These are phyloP conservation scores for Caenorhabditis tropicalis DNA, from an alignment of 1,140 invertebrate genomes.

Conservation along the genomic window DNA sequence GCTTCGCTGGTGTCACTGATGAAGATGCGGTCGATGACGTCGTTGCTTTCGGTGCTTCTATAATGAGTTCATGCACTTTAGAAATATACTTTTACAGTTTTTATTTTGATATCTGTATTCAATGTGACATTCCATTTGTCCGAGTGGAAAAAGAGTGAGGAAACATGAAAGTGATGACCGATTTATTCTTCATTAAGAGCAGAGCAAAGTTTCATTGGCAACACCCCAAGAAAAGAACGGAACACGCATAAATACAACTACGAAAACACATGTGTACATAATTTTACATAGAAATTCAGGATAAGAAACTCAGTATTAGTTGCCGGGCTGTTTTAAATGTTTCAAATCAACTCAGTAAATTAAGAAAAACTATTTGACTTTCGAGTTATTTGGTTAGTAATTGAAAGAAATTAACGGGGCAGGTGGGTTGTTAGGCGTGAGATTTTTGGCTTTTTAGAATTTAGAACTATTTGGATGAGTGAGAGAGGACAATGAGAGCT, in stretches of 20 bases:
- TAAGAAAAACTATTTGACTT: no score
- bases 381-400: not conserved
- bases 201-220: not conserved
- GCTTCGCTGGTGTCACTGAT: not conserved
- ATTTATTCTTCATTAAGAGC: not conserved
- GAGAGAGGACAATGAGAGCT: no score
- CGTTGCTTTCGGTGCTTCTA: not conserved
- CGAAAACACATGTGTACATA: not conserved
- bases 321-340: no score
- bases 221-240: not conserved
- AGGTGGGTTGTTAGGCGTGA: no score
- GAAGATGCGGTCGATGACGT: not conserved
- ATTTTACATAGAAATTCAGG: not conserved
- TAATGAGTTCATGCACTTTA: not conserved
- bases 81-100: no score
- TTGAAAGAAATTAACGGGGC: not conserved
- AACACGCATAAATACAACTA: not conserved
- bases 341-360: no score
- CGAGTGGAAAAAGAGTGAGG: not conserved
- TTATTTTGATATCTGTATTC: no score
- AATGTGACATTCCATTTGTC: conserved; percentile 37
- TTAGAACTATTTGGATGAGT: no score
- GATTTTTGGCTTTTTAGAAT: no score
- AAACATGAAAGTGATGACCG: not conserved
- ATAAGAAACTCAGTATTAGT: not conserved